A percentile compares a stretch with the other conserved stretches of the same genome.
Evolutionary conservation across 2,113 vertebrate species (phyloP).

Genomic region (Hippocampus barbouri): DNA sequence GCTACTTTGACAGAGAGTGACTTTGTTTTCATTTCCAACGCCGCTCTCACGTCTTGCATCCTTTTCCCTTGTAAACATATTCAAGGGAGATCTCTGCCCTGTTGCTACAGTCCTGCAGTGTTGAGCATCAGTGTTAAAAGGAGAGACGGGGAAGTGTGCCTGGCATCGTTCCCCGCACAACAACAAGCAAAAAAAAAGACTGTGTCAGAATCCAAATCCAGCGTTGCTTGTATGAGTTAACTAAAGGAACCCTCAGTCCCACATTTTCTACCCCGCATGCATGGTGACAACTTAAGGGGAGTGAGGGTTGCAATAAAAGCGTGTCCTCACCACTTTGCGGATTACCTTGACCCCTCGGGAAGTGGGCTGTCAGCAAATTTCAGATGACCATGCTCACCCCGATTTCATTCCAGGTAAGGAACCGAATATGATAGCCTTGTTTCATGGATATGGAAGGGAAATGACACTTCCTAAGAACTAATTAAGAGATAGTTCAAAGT

Average conservation of each 20-base stretch:
- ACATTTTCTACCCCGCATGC: constrained; percentile 9
- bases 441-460: constrained; percentile 37
- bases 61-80: constrained; percentile 2
- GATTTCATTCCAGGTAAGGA: constrained; percentile 44
- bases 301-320: constrained; percentile 44
- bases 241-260: constrained; percentile 15
- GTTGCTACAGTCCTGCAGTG: constrained; percentile 52
- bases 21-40: constrained; percentile 44
- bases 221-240: constrained; percentile 26
- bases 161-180: constrained; percentile 41
- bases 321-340: constrained; percentile 14
- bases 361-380: constrained; percentile 59
- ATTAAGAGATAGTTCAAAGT: constrained; percentile 57
- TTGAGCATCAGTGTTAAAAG: constrained; percentile 43
- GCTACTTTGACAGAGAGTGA: constrained; percentile 47
- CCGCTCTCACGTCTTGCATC: constrained; percentile 1
- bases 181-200: constrained; percentile 21
- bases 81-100: constrained; percentile 44
- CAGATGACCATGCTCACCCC: constrained; percentile 40
- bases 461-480: constrained; percentile 48
- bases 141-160: constrained; percentile 16
- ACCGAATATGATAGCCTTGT: constrained; percentile 49
- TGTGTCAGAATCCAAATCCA: constrained; percentile 52
- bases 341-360: constrained; percentile 34
- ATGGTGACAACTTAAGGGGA: constrained; percentile 39